phyloP scores from a whole-genome alignment of 2,888 invertebrate species.

The Eutolmus rufibarbis region DNA sequence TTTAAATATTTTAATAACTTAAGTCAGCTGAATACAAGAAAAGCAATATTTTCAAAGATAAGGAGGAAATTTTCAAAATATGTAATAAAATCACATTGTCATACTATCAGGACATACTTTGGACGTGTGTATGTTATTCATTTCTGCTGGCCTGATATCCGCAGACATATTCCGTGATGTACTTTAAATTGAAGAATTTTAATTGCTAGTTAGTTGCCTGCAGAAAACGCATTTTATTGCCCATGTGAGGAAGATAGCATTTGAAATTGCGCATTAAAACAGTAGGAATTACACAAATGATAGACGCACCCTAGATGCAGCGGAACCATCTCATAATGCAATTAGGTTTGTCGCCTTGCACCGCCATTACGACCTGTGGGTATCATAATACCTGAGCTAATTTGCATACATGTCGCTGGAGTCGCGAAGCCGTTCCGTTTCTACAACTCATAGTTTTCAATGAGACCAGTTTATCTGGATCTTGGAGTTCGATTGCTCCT shows the following conservation, averaged over 20 bases:
- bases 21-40: too few species aligned
- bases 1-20: too few species aligned
- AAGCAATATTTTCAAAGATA: too few species aligned
- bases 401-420: slow-evolving; percentile 20
- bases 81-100: too few species aligned
- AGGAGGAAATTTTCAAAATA: too few species aligned
- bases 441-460: slow-evolving; percentile 14
- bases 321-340: not conserved
- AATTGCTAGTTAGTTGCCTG: not conserved
- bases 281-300: not conserved
- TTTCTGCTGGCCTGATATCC: not conserved
- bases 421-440: not conserved
- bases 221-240: not conserved
- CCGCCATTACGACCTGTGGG: not conserved
- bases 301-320: not conserved
- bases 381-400: not conserved
- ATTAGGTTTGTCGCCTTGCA: not conserved
- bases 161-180: not conserved
- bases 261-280: not conserved
- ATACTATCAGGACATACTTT: too few species aligned
- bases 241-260: not conserved
- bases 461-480: not conserved
- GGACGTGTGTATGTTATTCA: too few species aligned
- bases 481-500: not conserved
- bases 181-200: not conserved